These are phyloP conservation scores for Rhinichthys klamathensis DNA, from an alignment of 2,113 vertebrate species.

Conservation along the genomic window DNA sequence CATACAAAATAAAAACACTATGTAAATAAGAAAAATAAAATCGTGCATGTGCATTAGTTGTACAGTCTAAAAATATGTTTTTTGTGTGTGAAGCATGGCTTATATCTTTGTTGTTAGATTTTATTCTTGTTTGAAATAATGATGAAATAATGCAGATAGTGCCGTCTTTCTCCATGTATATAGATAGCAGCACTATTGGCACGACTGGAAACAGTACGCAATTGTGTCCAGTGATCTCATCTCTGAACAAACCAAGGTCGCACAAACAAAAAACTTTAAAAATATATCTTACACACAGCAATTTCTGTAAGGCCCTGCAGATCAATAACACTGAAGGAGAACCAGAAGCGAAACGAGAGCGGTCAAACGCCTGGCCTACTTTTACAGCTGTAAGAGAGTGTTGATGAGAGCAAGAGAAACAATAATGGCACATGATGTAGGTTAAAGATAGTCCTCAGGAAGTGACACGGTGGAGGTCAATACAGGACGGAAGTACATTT, in stretches of 20 bases:
- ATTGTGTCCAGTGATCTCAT: background rate
- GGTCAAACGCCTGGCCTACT: slow-evolving; percentile 37
- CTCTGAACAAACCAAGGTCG: background rate
- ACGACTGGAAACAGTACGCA: background rate
- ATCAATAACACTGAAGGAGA: slow-evolving; percentile 36
- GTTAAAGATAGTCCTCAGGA: slow-evolving; percentile 48
- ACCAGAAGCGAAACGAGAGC: slow-evolving; percentile 35
- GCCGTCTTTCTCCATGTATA: background rate
- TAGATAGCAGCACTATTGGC: background rate
- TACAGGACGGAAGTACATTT: background rate
- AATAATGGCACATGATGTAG: slow-evolving; percentile 32
- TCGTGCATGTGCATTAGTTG: background rate
- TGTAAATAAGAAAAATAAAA: background rate
- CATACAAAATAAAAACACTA: background rate
- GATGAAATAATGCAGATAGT: background rate
- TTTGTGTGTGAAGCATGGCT: background rate
- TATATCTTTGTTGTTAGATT: background rate
- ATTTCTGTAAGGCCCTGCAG: slow-evolving; percentile 14
- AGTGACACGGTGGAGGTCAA: slow-evolving; percentile 45
- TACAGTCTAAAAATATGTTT: background rate
- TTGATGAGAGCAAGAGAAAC: slow-evolving; percentile 32
- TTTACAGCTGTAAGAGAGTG: slow-evolving; percentile 38
- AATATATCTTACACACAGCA: background rate
- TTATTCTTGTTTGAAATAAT: background rate
- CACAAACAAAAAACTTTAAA: background rate